Base-by-base conservation (phyloP, 2,888 invertebrate species). In the Hirtodrosophila confusa region DNA sequence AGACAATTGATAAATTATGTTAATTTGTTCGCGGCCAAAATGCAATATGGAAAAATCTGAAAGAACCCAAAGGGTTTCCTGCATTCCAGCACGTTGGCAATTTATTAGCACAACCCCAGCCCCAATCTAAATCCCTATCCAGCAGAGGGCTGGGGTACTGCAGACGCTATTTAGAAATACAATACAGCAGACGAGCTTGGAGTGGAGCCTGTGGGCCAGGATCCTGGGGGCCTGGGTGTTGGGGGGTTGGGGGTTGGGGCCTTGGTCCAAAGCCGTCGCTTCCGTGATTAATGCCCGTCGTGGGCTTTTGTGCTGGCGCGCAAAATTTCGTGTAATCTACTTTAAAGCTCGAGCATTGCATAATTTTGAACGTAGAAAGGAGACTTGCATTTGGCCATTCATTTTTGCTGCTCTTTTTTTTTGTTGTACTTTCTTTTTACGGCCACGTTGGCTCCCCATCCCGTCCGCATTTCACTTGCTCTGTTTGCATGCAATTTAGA, bases 321-420 rank as follows among this genome's bases (percentile, higher is more conserved):
- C 69, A 72, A 80, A 84, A 84, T 82, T 83, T 83, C 75, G 70
- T 82, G 82, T 83, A 84, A 83, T 83, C 82, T 83, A 83, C 84
- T 83, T 83, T 83, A 84, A 83, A 79, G 82, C 84, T 69, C 64
- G 73, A 78, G 69, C 82, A 71, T 84, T 83, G 82, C 84, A 83
- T 83, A 83, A 84, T 83, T 83, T 82, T 67, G 51, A 49, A 37
- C 62, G 55, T 61, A 66, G 43, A 53, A 56, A 47, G 41, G 71
- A 51, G 77, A 43, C 60, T 66, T 61, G 36, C 60, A 54, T 51
- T 11, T 7, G 7, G 29, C 56, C 29, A 51, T 67, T 10, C 49
- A 48, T 49, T 53, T 56, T 53, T 63, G 17, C 53, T n/a, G 17
- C 10, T 45, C 31, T 27, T 31, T 31, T 31, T 54, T 53, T 37